Conservation (phyloP, 2,888 invertebrate genomes). For the Acanthopleura granulata region DNA sequence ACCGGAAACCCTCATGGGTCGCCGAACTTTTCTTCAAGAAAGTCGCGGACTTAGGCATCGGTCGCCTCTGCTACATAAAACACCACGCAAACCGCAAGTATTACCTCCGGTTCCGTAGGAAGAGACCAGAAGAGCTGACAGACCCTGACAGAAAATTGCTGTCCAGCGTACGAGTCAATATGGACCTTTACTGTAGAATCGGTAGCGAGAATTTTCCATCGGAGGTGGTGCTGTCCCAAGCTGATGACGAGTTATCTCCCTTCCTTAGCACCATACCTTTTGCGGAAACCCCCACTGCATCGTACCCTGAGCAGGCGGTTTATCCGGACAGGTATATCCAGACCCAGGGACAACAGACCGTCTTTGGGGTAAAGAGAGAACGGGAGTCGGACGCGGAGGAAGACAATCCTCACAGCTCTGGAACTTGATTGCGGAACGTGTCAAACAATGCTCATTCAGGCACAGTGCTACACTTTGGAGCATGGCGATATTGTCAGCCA, state of each 20-base stretch:
- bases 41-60: slow-evolving; percentile 39
- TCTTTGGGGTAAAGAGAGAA: neutral
- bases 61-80: slow-evolving; percentile 35
- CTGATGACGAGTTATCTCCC: neutral
- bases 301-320: neutral
- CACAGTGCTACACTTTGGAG: too few species aligned
- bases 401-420: neutral
- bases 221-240: neutral
- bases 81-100: slow-evolving; percentile 40
- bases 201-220: neutral
- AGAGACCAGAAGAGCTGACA: slow-evolving; percentile 29
- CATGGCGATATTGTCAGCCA: too few species aligned
- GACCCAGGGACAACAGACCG: neutral
- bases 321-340: neutral
- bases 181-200: slow-evolving; percentile 28
- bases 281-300: too few species aligned
- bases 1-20: slow-evolving; percentile 42
- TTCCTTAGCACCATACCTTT: neutral
- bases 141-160: slow-evolving; percentile 36
- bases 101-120: slow-evolving; percentile 42
- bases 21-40: slow-evolving; percentile 44
- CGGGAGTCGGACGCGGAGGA: neutral
- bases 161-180: slow-evolving; percentile 37
- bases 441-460: too few species aligned
- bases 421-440: too few species aligned